Conservation (phyloP, 1,140 invertebrate genomes). For the Hormaphis cornu region DNA sequence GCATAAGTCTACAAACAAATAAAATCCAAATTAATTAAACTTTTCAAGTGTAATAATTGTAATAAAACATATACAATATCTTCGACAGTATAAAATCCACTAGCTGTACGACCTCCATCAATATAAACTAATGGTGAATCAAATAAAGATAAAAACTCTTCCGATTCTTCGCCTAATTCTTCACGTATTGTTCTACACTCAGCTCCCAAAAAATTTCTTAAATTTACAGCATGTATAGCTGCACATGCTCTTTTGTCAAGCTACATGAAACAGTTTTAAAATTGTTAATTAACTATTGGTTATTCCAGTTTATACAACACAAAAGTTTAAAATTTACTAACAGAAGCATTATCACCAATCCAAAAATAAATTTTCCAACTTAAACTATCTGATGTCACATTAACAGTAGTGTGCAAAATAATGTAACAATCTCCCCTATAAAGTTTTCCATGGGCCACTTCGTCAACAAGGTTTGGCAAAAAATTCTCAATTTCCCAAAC, state of each 20-base stretch:
- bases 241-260: constrained; percentile 97
- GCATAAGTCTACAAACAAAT: constrained; percentile 59
- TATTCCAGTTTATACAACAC: background rate
- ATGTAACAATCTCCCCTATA: constrained; percentile 99
- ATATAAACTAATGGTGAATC: constrained; percentile 89
- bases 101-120: constrained; percentile 89
- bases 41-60: background rate
- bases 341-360: constrained; percentile 93
- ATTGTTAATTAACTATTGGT: background rate
- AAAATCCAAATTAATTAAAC: background rate
- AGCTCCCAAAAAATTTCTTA: constrained; percentile 90
- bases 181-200: constrained; percentile 94
- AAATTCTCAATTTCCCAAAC: constrained; percentile 99
- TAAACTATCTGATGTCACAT: constrained; percentile 68
- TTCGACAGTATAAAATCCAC: constrained; percentile 96
- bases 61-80: constrained; percentile 56
- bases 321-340: constrained; percentile 44
- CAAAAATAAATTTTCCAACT: constrained; percentile 94
- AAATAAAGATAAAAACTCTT: constrained; percentile 91
- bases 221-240: constrained; percentile 97
- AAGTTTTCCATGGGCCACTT: constrained; percentile 85
- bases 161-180: constrained; percentile 92
- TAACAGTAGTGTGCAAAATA: constrained; percentile 80
- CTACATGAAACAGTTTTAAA: constrained; percentile 43
- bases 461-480: constrained; percentile 67